phyloP scores from a whole-genome alignment of 2,888 invertebrate genomes.

The Euzophera pinguis region DNA sequence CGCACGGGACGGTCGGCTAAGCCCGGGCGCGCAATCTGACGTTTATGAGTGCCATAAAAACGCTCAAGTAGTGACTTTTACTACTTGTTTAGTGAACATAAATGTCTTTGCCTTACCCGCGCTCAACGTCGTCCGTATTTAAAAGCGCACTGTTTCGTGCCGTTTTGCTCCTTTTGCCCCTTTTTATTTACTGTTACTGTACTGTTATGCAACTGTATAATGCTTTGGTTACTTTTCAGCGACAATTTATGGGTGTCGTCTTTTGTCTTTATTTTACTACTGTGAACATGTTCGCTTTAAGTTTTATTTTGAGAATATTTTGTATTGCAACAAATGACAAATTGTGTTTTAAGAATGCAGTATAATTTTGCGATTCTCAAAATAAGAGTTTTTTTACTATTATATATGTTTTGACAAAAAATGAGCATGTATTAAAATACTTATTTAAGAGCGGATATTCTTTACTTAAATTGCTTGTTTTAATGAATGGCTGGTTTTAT shows the following conservation, averaged over 20 bases:
- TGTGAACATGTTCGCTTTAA: slow-evolving; percentile 61
- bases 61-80: slow-evolving; percentile 81
- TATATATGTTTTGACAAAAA: too few relatives aligned
- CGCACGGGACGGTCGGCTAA: slow-evolving; percentile 55
- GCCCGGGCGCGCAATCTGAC: slow-evolving; percentile 78
- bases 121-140: slow-evolving; percentile 77
- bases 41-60: slow-evolving; percentile 81
- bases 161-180: slow-evolving; percentile 70
- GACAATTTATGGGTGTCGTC: slow-evolving; percentile 68
- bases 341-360: slow-evolving; percentile 27
- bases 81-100: slow-evolving; percentile 82
- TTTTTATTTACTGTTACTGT: slow-evolving; percentile 75
- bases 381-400: slow-evolving; percentile 5
- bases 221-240: slow-evolving; percentile 76
- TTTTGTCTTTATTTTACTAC: slow-evolving; percentile 73
- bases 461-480: too few relatives aligned
- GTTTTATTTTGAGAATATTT: slow-evolving; percentile 50
- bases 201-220: slow-evolving; percentile 78
- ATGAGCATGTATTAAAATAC: too few relatives aligned
- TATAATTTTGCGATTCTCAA: slow-evolving; percentile 16
- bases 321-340: slow-evolving; percentile 45
- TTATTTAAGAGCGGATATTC: too few relatives aligned
- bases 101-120: slow-evolving; percentile 80
- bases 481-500: too few relatives aligned
- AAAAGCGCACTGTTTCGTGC: slow-evolving; percentile 78